phyloP scores from a whole-genome alignment of 2,888 invertebrate genomes.

The Euzetes globulus region DNA sequence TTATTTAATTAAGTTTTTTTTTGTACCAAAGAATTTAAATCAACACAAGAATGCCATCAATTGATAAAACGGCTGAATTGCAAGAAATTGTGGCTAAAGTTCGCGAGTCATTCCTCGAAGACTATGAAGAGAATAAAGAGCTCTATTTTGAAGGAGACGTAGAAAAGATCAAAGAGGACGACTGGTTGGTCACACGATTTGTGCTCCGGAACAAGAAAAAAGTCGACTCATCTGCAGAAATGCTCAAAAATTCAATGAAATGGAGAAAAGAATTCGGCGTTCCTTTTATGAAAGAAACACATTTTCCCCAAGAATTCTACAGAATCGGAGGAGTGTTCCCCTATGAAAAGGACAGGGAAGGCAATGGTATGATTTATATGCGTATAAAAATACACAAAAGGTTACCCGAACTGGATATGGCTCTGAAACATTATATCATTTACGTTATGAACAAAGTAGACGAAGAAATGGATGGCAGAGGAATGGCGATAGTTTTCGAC shows the following conservation, averaged over 20 bases:
- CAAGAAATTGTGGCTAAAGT: constrained; percentile 30
- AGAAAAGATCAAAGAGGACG: constrained; percentile 26
- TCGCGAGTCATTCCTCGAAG: constrained; percentile 25
- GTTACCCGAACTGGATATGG: constrained; percentile 26
- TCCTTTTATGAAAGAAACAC: constrained; percentile 12
- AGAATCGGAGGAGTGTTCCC: constrained; percentile 34
- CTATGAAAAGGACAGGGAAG: constrained; percentile 33
- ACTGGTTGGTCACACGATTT: constrained; percentile 33
- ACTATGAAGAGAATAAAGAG: constrained; percentile 22
- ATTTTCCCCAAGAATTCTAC: constrained; percentile 36
- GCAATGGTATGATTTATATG: constrained; percentile 34
- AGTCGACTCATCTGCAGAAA: constrained; percentile 26
- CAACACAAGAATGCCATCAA: constrained; percentile 14
- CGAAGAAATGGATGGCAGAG: constrained; percentile 26
- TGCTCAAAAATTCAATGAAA: constrained; percentile 31
- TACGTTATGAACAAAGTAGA: constrained; percentile 31
- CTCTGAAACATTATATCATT: constrained; percentile 31
- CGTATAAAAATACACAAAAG: constrained; percentile 35
- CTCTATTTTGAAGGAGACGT: constrained; percentile 31
- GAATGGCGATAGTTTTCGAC: constrained; percentile 35
- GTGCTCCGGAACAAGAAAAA: constrained; percentile 24
- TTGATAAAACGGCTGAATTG: constrained; percentile 8
- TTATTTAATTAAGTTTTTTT: no score
- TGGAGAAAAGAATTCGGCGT: constrained; percentile 34
- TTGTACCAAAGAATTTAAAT: background rate